Evolutionary conservation across 2,113 vertebrate species (phyloP).

Genomic region (Chaetura pelagica): DNA sequence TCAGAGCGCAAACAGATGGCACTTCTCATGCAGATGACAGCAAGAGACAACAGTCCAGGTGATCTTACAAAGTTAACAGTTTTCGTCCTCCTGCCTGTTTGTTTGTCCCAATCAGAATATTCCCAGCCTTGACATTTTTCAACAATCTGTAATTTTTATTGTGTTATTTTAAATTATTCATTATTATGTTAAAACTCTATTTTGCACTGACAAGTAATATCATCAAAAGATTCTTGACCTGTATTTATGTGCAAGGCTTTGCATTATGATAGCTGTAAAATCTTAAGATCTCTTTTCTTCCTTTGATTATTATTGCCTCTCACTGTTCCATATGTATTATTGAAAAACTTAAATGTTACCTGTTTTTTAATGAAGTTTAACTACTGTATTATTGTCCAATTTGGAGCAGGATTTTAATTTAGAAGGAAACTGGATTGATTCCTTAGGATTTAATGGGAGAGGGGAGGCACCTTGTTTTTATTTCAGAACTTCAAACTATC

Average conservation of each 20-base stretch:
- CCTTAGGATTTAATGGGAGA: background rate
- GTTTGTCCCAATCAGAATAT: background rate
- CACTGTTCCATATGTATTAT: background rate
- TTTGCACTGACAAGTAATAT: background rate
- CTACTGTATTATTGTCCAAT: background rate
- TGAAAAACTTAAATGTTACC: background rate
- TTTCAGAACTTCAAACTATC: background rate
- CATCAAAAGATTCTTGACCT: background rate
- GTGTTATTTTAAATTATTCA: accelerated
- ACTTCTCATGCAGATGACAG: constrained; percentile 99
- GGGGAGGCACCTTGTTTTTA: background rate
- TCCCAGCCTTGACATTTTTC: background rate
- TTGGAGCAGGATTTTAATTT: background rate
- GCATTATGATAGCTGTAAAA: background rate
- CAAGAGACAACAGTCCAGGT: constrained; percentile 99
- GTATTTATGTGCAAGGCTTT: background rate
- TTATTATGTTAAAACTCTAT: background rate
- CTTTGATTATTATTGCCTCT: background rate
- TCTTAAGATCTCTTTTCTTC: background rate
- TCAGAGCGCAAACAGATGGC: constrained; percentile 99
- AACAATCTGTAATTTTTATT: background rate
- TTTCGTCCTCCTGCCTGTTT: background rate
- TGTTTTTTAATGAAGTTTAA: background rate
- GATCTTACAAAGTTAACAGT: constrained; percentile 11
- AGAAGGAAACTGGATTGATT: background rate